These are phyloP conservation scores for Ochropleura plecta DNA, from an alignment of 2,888 invertebrate genomes.

Conservation along the genomic window DNA sequence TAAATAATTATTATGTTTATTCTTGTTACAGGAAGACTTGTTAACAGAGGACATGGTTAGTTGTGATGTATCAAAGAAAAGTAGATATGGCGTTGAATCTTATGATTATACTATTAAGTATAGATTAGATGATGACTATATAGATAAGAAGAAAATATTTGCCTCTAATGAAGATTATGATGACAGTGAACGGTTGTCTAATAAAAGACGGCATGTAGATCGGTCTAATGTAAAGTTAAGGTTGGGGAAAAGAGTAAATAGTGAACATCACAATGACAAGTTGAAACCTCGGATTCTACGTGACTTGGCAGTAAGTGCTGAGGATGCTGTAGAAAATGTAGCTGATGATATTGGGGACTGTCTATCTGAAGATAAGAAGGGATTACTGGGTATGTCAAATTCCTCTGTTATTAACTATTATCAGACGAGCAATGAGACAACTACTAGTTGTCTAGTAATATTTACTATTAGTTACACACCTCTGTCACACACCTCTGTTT, in stretches of 20 bases:
- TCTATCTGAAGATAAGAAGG: conserved; percentile 93
- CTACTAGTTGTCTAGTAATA: neutral
- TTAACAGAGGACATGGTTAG: conserved; percentile 94
- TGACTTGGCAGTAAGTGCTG: conserved; percentile 89
- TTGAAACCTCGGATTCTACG: conserved; percentile 90
- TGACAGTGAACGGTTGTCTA: conserved; percentile 75
- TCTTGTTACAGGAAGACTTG: conserved; percentile 93
- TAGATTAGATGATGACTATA: conserved; percentile 90
- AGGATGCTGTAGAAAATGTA: conserved; percentile 90
- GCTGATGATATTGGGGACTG: conserved; percentile 94
- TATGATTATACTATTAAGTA: conserved; percentile 93
- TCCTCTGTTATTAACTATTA: neutral
- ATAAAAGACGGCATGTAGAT: conserved; percentile 91
- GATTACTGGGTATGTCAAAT: conserved; percentile 91
- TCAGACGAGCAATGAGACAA: neutral
- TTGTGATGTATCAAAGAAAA: conserved; percentile 93
- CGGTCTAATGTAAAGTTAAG: conserved; percentile 91
- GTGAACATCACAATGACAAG: conserved; percentile 85
- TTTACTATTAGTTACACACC: neutral
- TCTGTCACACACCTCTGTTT: neutral
- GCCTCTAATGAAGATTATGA: conserved; percentile 71
- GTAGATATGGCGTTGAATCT: conserved; percentile 93
- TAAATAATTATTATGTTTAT: neutral
- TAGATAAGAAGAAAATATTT: conserved; percentile 82
- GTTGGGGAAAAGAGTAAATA: conserved; percentile 88